phyloP scores from a whole-genome alignment of 2,888 invertebrate species.

The Protophormia terraenovae region DNA sequence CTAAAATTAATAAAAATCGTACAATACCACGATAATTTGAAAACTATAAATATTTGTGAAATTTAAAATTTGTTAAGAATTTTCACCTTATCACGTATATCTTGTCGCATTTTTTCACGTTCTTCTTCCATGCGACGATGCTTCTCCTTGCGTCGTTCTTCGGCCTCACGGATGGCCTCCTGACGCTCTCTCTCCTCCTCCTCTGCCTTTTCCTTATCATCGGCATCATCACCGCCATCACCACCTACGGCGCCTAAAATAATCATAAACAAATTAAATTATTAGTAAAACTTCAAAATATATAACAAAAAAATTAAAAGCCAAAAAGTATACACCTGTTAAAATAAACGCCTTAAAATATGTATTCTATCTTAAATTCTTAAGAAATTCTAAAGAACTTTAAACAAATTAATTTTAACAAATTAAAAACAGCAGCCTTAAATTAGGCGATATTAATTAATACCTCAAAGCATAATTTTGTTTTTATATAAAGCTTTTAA shows the following conservation, averaged over 20 bases:
- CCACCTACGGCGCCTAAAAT: slow-evolving; percentile 92
- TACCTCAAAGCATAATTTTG: not conserved
- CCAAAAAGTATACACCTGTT: slow-evolving; percentile 29
- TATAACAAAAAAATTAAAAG: not conserved
- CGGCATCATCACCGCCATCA: slow-evolving; percentile 94
- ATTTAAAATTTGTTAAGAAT: no score
- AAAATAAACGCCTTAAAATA: not conserved
- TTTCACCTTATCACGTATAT: slow-evolving; percentile 99
- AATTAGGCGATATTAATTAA: not conserved
- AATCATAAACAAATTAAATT: slow-evolving; percentile 69
- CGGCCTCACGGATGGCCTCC: slow-evolving; percentile 98
- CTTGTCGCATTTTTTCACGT: slow-evolving; percentile 99
- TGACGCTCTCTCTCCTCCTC: slow-evolving; percentile 98
- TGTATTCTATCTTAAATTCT: no score
- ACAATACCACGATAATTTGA: no score
- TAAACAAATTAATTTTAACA: no score
- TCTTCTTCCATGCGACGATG: slow-evolving; percentile 99
- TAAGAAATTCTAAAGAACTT: no score
- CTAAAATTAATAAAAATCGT: no score
- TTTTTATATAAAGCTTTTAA: not conserved
- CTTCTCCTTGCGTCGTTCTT: slow-evolving; percentile 99
- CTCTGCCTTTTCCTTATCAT: slow-evolving; percentile 98
- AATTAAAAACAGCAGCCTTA: not conserved
- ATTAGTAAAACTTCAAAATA: not conserved
- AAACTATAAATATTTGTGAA: no score